Evolutionary conservation across 2,797 vertebrate genomes (phyloP), one percentile per base, ranked within the genome.

Genomic region (Peromyscus attwateri): DNA sequence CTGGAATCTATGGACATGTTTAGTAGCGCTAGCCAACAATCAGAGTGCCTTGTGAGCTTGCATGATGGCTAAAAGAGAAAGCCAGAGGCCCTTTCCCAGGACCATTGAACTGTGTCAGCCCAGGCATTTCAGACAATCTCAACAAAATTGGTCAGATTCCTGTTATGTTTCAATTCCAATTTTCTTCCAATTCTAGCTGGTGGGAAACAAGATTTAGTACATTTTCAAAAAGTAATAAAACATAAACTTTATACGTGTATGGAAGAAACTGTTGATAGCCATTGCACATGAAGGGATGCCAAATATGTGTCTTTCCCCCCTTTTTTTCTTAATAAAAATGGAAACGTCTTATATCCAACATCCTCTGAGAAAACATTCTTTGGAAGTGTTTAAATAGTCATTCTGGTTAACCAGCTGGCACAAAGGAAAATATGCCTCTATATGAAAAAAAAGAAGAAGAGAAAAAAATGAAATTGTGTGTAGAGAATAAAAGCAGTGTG

Each of bases 281-380:
- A 3, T 66, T 71, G 87, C 0, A 76, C 46, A 87, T 27, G 27
- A 91, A 96, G 10, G 8, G 52, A 46, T 40, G 55, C 80, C 34
- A 90, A 93, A 49, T 71, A 68, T 27, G 16, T 68, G 46, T 82
- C 34, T 71, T 70, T 46, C 75, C 55, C 5, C 5, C 6, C 13
- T 62, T 34, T 66, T 34, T 87, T 92, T 94, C 55, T 95, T 83
- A 83, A 43, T 73, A 68, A 89, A 91, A 88, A 91, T 66, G 43
- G 49, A 94, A 49, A 62, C 71, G 82, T 85, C 81, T 92, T 89
- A 8, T 10, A 12, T 34, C 17, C 49, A 71, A 79, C 7, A 60
- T 90, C 62, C 17, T 62, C 29, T 95, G 92, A 91, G 62, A 83
- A 87, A 73, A 77, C 83, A 49, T 29, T 60, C 84, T 34, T 60